Evolutionary conservation across 37 sponge, comb jelly and placozoan genomes (phyloP), one percentile per base, ranked within the genome.

Genomic region (Spongia lamella): DNA sequence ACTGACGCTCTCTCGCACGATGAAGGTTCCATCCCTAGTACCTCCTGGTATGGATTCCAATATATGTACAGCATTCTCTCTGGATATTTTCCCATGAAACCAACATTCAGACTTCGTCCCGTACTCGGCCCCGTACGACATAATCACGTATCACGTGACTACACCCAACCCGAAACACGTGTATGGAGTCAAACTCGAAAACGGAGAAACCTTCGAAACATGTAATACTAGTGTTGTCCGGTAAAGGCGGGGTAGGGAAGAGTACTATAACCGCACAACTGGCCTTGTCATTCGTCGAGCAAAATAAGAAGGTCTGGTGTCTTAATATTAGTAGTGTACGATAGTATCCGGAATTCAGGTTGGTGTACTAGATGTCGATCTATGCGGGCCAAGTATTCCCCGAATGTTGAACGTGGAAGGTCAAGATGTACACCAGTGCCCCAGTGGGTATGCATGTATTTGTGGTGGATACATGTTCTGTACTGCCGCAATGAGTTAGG

Each of bases 371-470:
- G 91, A 90, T 52, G 57, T 90, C 1, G 91, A 90, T 38, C 65
- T 90, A 56, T 90, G 91, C 74, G 91, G 91, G 5, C 91, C 91
- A 4, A 86, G 88, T 67, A 77, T 90, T 13, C 91, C 91, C 15
- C 56, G 61, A 0, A 82, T 90, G 88, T 53, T 90, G 54, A 73
- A 61, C 26, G 32, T 90, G 73, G 88, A 82, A 36, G 79, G 70
- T 6, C 20, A 55, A 7, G 74, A 81, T 36, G 66, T 90, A 13
- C 87, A 90, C 66, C 88, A 85, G 68, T 81, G 79, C 69, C 73
- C 91, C 15, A 78, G 68, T 33, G 87, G 91, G 88, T 90, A 33
- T 43, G 47, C 9, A 9, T 43, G 47, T 43, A 9, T 43, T 5
- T 43, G 47, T 43, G 47, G n/a, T n/a, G n/a, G n/a, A n/a, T n/a